Evolutionary conservation across 2,113 vertebrate species (phyloP), one percentile per base, ranked within the genome.

Genomic region (Corydoras sp.): DNA sequence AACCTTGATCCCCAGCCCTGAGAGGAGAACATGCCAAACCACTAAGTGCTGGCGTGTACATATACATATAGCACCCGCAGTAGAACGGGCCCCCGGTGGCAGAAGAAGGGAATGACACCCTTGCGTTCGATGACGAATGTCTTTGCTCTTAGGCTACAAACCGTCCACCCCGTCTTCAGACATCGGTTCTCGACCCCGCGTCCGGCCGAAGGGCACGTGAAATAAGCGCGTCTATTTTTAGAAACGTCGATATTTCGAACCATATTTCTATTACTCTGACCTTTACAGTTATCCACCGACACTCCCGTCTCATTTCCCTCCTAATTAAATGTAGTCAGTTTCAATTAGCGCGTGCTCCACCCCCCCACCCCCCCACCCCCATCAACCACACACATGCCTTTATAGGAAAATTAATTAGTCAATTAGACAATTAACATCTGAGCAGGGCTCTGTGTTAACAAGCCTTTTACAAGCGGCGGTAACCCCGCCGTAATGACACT

Each of bases 391-490:
- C 18, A 83, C 83, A 80, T 66, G 85, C 87, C 83, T 89, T 90
- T 87, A 89, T 89, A 87, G 86, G 86, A 88, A 90, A 90, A 91
- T 85, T 86, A 91, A 91, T 91, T 90, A 91, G 89, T 89, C 89
- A 90, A 90, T 91, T 90, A 91, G 86, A 86, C 89, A 91, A 91
- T 91, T 90, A 91, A 90, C 89, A 91, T 90, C 84, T 90, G 89
- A 87, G 87, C 88, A 86, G 88, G 86, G 87, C 89, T 91, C 89
- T 90, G 89, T 91, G 89, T 91, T 91, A 91, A 91, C 89, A 85
- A 90, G 89, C 83, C 85, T 90, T 90, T 90, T 89, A 91, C 90
- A 91, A 88, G 89, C 88, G 80, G 88, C 76, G 80, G 86, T 87
- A 88, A 88, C 87, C 90, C 87, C 80, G 85, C 83, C 76, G 89